A percentile compares a stretch with the other conserved stretches of the same genome.
These are phyloP conservation scores for Eidolon dupreanum DNA, from an alignment of 2,797 vertebrate species.

Conservation along the genomic window DNA sequence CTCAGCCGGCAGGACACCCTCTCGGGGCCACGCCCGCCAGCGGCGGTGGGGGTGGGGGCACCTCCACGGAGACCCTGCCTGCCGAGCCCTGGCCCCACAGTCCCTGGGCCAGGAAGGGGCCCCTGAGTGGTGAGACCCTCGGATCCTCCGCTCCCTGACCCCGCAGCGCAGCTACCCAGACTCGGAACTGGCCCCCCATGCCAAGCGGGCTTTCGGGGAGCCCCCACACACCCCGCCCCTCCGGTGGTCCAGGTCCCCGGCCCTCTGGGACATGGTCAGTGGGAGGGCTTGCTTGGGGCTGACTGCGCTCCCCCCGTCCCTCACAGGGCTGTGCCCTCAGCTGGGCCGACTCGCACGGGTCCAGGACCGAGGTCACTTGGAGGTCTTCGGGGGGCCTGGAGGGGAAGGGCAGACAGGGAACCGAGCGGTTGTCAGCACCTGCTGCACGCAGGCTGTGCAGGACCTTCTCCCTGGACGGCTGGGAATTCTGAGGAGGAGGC, in stretches of 20 bases:
- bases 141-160: fast-evolving
- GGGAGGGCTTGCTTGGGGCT: background rate
- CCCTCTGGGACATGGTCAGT: background rate
- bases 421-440: fast-evolving
- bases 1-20: slow-evolving; percentile 80
- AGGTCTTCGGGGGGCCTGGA: background rate
- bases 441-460: background rate
- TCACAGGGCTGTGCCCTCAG: background rate
- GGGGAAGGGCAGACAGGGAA: background rate
- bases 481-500: background rate
- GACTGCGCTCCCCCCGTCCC: too few relatives aligned
- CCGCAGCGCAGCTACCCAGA: background rate
- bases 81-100: background rate
- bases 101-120: background rate
- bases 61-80: background rate
- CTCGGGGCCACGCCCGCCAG: slow-evolving; percentile 73
- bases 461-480: background rate
- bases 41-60: slow-evolving; percentile 22
- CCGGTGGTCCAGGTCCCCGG: background rate
- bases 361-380: background rate
- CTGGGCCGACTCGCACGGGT: background rate
- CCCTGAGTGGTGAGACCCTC: background rate
- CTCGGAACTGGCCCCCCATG: background rate
- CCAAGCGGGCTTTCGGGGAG: background rate
- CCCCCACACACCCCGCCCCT: too few relatives aligned